Evolutionary conservation across 2,113 vertebrate species (phyloP).

Genomic region (Taurulus bubalis): DNA sequence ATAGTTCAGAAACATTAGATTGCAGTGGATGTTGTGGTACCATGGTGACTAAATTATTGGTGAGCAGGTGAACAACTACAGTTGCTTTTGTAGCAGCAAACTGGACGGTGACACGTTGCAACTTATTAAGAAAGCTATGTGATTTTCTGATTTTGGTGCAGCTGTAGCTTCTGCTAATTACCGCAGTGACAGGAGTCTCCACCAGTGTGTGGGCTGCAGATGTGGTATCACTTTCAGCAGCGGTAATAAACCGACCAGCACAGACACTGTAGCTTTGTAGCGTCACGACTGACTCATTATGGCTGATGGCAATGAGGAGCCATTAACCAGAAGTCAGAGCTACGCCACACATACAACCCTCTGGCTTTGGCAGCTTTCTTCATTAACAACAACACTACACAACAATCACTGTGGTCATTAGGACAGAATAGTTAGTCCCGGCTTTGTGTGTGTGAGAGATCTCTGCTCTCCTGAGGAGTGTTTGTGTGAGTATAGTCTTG

Average conservation of each 20-base stretch:
- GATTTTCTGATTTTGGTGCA: constrained; percentile 39
- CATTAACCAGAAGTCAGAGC: constrained; percentile 53
- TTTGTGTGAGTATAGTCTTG: constrained; percentile 32
- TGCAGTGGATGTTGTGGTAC: background rate
- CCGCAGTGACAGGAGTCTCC: constrained; percentile 50
- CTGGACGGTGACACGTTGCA: constrained; percentile 12
- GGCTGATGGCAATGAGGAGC: constrained; percentile 50
- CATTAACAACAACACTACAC: constrained; percentile 53
- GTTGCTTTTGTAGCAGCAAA: constrained; percentile 3
- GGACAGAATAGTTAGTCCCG: constrained; percentile 52
- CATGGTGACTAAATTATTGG: background rate
- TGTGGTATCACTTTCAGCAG: constrained; percentile 41
- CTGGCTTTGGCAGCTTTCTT: constrained; percentile 37
- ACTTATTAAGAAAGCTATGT: constrained; percentile 49
- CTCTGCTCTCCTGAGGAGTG: constrained; percentile 9
- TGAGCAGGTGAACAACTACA: constrained; percentile 12
- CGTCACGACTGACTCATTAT: constrained; percentile 63
- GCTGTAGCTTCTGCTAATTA: constrained; percentile 61
- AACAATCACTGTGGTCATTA: constrained; percentile 64
- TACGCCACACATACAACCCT: constrained; percentile 32
- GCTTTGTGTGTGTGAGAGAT: constrained; percentile 16
- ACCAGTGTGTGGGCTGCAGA: constrained; percentile 46
- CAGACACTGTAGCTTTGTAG: constrained; percentile 32
- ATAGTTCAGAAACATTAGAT: constrained; percentile 5
- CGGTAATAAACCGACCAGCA: constrained; percentile 41